Evolutionary conservation across 2,888 invertebrate genomes (phyloP).

Genomic region (Drosophila lutescens): DNA sequence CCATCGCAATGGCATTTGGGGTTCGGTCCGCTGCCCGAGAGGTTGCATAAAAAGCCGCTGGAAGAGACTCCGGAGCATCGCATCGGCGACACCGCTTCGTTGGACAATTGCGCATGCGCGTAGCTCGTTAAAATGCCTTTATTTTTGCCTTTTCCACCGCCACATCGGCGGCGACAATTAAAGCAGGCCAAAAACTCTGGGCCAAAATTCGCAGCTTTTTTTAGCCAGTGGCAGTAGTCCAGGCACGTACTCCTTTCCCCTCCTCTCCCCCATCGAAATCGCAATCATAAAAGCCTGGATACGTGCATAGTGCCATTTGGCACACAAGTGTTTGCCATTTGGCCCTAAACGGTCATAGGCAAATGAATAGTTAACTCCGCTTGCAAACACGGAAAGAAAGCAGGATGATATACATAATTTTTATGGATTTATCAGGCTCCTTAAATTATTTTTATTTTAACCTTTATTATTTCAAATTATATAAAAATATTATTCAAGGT

Average conservation of each 20-base stretch:
- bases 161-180: slow-evolving; percentile 71
- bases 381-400: slow-evolving; percentile 6
- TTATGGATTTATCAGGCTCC: neutral
- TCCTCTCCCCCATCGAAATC: neutral
- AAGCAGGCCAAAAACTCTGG: slow-evolving; percentile 40
- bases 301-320: slow-evolving; percentile 33
- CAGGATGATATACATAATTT: neutral
- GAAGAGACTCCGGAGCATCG: slow-evolving; percentile 5
- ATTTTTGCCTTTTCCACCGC: slow-evolving; percentile 23
- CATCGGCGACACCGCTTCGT: slow-evolving; percentile 55
- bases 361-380: slow-evolving; percentile 6
- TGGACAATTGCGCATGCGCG: slow-evolving; percentile 78
- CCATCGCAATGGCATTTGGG: slow-evolving; percentile 8
- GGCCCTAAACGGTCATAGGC: slow-evolving; percentile 65
- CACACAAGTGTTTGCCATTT: slow-evolving; percentile 52
- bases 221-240: slow-evolving; percentile 62
- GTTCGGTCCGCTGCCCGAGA: slow-evolving; percentile 24
- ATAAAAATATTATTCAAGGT: neutral
- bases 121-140: slow-evolving; percentile 68
- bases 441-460: neutral
- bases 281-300: slow-evolving; percentile 4
- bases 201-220: slow-evolving; percentile 20
- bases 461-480: neutral
- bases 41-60: slow-evolving; percentile 40
- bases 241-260: slow-evolving; percentile 52